These are phyloP conservation scores for Leucopsar rothschildi DNA, from an alignment of 2,113 vertebrate genomes.

Conservation along the genomic window DNA sequence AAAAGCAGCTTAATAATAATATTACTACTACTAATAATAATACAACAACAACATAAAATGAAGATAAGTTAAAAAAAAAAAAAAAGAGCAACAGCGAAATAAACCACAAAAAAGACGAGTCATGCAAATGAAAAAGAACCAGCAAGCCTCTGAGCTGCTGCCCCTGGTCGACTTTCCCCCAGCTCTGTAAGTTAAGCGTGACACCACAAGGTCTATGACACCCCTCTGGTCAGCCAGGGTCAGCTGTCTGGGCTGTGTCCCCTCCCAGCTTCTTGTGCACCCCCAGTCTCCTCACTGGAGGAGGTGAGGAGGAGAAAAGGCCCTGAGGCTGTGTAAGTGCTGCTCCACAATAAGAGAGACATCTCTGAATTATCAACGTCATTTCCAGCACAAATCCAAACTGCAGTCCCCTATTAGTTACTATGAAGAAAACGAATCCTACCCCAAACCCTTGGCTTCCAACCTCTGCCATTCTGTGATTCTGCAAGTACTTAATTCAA, in stretches of 20 bases:
- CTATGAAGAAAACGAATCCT: not conserved
- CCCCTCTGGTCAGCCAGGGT: not conserved
- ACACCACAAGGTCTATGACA: fast-evolving
- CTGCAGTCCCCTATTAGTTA: not conserved
- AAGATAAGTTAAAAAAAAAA: not conserved
- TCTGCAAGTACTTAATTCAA: not conserved
- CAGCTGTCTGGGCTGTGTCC: not conserved
- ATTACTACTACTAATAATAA: not conserved
- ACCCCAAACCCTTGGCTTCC: not conserved
- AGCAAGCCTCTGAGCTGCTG: not conserved
- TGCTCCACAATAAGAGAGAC: not conserved
- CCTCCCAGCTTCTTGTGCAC: not conserved
- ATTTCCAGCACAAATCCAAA: not conserved
- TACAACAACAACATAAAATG: not conserved
- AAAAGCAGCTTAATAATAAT: not conserved
- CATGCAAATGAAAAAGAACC: not conserved
- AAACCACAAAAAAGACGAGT: not conserved
- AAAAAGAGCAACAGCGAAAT: fast-evolving
- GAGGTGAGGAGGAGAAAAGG: not conserved
- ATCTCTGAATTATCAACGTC: fast-evolving
- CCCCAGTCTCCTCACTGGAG: not conserved
- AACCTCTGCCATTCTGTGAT: not conserved
- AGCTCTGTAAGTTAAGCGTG: not conserved
- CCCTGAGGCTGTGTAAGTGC: not conserved
- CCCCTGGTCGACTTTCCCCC: not conserved